These are phyloP conservation scores for Dicranocentrus wangi DNA, from an alignment of 2,888 invertebrate species.

Conservation along the genomic window DNA sequence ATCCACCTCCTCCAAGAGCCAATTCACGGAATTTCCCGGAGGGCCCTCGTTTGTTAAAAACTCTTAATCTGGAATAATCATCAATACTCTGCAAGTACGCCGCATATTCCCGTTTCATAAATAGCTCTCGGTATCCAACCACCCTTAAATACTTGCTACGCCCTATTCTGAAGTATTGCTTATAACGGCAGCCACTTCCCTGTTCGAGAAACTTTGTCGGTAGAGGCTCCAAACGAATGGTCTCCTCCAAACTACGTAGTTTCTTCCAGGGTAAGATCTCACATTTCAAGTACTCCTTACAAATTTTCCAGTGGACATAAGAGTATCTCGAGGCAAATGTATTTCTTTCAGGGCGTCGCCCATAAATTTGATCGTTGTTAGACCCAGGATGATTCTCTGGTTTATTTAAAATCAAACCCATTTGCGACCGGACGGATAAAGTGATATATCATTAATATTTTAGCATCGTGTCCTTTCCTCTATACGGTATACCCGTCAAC, in stretches of 20 bases:
- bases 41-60: not conserved
- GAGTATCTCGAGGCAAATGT: conserved; percentile 1
- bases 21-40: not conserved
- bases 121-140: conserved; percentile 41
- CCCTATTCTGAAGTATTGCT: not conserved
- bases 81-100: conserved; percentile 20
- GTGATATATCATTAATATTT: too few species aligned
- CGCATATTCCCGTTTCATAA: conserved; percentile 32
- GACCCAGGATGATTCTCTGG: too few species aligned
- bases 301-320: conserved; percentile 4
- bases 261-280: conserved; percentile 23
- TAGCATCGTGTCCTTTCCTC: too few species aligned
- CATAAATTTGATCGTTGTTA: not conserved
- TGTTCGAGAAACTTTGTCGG: conserved; percentile 36
- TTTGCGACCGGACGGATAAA: too few species aligned
- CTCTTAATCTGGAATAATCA: not conserved
- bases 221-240: conserved; percentile 26
- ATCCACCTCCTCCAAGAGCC: conserved; percentile 24
- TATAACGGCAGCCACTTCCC: not conserved
- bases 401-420: too few species aligned
- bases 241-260: not conserved
- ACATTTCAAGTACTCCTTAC: conserved; percentile 38
- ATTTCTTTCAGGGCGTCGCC: not conserved
- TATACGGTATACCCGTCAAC: too few species aligned
- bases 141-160: conserved; percentile 6